Evolutionary conservation across 1,140 invertebrate species (phyloP).

Genomic region (Pseudomyrmex sp.): DNA sequence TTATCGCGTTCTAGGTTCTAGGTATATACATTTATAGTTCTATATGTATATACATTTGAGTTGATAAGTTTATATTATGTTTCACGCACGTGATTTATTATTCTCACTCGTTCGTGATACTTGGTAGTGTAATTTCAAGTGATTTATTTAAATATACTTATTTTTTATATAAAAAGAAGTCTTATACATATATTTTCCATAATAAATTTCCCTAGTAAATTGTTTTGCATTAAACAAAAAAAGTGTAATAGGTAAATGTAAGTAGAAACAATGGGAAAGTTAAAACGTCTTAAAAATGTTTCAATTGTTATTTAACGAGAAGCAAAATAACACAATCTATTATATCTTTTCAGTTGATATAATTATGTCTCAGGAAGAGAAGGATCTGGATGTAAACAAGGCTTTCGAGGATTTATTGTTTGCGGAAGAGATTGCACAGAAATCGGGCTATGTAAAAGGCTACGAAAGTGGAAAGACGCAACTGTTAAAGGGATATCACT

Average conservation of each 20-base stretch:
- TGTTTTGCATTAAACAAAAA: background rate
- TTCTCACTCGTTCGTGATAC: no score
- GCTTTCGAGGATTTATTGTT: conserved; percentile 81
- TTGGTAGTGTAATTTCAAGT: no score
- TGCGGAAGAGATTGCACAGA: conserved; percentile 79
- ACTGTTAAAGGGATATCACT: conserved; percentile 80
- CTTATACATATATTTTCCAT: background rate
- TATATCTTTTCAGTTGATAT: conserved; percentile 55
- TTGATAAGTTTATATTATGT: background rate
- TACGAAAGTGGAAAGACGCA: conserved; percentile 76
- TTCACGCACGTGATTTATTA: background rate
- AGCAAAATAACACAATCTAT: conserved; percentile 8
- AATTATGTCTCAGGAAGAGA: conserved; percentile 65
- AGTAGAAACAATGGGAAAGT: background rate
- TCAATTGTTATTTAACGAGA: no score
- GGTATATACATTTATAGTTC: background rate
- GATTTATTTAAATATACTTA: background rate
- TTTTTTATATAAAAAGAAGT: background rate
- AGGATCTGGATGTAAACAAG: conserved; percentile 79
- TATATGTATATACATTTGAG: background rate
- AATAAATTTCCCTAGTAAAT: background rate
- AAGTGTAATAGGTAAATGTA: background rate
- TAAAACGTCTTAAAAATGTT: no score
- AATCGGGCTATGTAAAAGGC: conserved; percentile 79
- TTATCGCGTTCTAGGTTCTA: background rate